Evolutionary conservation across 2,113 vertebrate genomes (phyloP).

Genomic region (Meles meles): DNA sequence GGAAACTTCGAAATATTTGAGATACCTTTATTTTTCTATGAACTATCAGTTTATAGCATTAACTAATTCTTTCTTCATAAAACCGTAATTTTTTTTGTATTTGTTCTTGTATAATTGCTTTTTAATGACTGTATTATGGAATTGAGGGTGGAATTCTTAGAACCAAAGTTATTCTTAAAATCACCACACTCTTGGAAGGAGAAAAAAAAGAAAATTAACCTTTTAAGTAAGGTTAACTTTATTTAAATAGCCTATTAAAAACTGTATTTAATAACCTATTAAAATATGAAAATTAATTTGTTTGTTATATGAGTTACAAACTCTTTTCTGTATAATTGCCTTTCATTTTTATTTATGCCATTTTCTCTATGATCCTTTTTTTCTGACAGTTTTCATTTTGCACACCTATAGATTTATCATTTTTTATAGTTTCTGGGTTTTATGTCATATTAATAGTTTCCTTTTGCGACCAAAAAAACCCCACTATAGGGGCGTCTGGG

Average conservation of each 20-base stretch:
- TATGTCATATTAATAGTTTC: background rate
- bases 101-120: slow-evolving; percentile 89
- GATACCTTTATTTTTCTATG: background rate
- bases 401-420: background rate
- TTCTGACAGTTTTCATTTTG: background rate
- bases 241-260: background rate
- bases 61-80: background rate
- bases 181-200: slow-evolving; percentile 80
- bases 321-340: background rate
- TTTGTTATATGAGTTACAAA: background rate
- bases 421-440: background rate
- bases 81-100: slow-evolving; percentile 84
- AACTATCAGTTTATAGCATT: background rate
- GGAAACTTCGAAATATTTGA: background rate
- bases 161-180: slow-evolving; percentile 88
- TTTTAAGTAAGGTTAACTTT: background rate
- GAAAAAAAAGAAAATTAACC: background rate
- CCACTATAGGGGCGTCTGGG: background rate
- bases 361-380: background rate
- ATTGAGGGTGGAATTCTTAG: slow-evolving; percentile 85
- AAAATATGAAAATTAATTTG: background rate
- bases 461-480: background rate
- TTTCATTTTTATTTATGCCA: background rate
- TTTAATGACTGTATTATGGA: slow-evolving; percentile 84
- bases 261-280: background rate